These are phyloP conservation scores for Ridgeia piscesae DNA, from an alignment of 1,140 invertebrate species.

Conservation along the genomic window DNA sequence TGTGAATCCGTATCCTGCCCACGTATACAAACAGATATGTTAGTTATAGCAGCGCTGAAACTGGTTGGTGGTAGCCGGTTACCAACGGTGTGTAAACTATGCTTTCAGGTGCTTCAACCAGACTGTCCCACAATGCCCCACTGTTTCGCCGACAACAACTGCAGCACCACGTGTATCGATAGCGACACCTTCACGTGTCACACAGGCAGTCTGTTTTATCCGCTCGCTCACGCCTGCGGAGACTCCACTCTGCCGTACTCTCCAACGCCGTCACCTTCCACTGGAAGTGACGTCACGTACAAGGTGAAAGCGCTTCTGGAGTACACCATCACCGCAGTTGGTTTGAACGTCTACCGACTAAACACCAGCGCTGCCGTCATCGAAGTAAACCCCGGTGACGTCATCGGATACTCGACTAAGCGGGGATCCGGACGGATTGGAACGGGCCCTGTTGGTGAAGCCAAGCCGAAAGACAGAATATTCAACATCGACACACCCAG, in stretches of 20 bases:
- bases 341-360: constrained; percentile 4
- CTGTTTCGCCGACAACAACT: background rate
- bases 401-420: background rate
- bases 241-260: background rate
- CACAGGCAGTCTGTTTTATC: constrained; percentile 1
- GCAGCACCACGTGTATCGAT: background rate
- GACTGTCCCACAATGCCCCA: background rate
- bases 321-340: background rate
- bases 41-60: background rate
- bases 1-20: background rate
- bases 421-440: background rate
- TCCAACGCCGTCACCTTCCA: background rate
- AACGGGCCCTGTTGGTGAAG: background rate
- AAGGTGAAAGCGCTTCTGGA: background rate
- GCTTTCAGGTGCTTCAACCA: background rate
- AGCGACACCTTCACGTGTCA: background rate
- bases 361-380: background rate
- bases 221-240: background rate
- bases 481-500: background rate
- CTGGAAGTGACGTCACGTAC: background rate
- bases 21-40: background rate
- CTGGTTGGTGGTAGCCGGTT: background rate
- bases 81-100: background rate
- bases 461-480: background rate
- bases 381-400: background rate